phyloP scores from a whole-genome alignment of 2,797 vertebrate genomes.

The Nannoperca obscura region DNA sequence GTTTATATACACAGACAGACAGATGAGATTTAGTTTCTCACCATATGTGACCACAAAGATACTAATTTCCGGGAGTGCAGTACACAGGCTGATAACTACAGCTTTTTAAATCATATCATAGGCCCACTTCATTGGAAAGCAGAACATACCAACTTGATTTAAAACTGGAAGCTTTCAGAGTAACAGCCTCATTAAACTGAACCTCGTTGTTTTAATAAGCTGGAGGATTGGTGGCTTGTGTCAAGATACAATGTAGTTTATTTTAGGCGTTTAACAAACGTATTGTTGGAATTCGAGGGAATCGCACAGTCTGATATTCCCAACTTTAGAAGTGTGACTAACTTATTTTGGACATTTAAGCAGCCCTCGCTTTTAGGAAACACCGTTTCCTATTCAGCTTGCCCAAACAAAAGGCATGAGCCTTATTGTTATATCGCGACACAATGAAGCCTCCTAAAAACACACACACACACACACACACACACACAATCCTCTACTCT shows the following conservation, averaged over 20 bases:
- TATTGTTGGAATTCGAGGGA: neutral
- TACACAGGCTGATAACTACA: neutral
- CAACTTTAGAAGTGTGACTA: neutral
- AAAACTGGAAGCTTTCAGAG: neutral
- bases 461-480: too few species aligned
- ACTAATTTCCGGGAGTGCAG: neutral
- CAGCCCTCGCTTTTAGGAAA: neutral
- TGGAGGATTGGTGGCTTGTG: neutral
- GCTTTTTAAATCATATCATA: neutral
- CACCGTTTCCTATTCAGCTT: neutral
- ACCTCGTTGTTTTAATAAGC: neutral
- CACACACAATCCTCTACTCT: neutral
- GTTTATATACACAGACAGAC: neutral
- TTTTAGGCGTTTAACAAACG: neutral
- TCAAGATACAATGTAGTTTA: neutral
- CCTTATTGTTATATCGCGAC: neutral
- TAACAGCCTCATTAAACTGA: neutral
- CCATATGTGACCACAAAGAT: neutral
- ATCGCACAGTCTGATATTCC: too few species aligned
- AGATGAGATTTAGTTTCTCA: neutral
- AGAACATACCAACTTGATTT: neutral
- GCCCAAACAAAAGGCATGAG: slow-evolving; percentile 29
- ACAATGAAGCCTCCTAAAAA: neutral
- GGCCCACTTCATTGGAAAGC: neutral
- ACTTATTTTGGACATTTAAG: slow-evolving; percentile 7